Evolutionary conservation across 2,113 vertebrate species (phyloP), one percentile per base, ranked within the genome.

Genomic region (Nothocercus julius): DNA sequence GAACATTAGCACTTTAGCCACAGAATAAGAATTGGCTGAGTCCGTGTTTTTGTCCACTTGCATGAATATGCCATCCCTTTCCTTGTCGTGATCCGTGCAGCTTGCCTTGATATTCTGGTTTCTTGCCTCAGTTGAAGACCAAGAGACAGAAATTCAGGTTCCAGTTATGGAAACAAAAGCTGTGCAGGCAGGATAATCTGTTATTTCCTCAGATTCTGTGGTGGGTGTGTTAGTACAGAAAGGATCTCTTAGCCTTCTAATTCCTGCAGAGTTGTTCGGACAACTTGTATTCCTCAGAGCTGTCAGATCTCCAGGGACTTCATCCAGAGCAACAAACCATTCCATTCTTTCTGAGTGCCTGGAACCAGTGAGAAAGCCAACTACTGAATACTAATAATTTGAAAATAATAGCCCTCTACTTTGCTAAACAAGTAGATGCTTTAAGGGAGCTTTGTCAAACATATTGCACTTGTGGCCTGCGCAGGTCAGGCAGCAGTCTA

Each of bases 31-130:
- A n/a, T n/a, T 11, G 14, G 38, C n/a, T 9, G 6, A 40, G n/a
- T 73, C 63, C 12, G 5, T 28, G 27, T 21, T 74, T 12, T 73
- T 82, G 16, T 56, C 76, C 73, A 40, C n/a, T 63, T 95, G 6
- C 30, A 30, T 3, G 2, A 81, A 54, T 0, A 1, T 49, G n/a
- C 22, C 10, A 22, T 63, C n/a, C 5, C 6, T 3, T 4, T 69
- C 91, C 44, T 66, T 80, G 30, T 20, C 13, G 28, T 77, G 20
- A 69, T 66, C 45, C 24, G 7, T 59, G 40, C 42, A 85, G 40
- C 28, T 84, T 95, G 24, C 74, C 70, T 82, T 75, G 24, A 28
- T 96, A 87, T 91, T 84, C 36, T 89, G 47, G 9, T 85, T 68
- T 89, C 63, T 81, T 87, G 72, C 36, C 36, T 83, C 1, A 2